Base-by-base conservation (phyloP, 2,888 invertebrate genomes). In the Coelinius sp. region DNA sequence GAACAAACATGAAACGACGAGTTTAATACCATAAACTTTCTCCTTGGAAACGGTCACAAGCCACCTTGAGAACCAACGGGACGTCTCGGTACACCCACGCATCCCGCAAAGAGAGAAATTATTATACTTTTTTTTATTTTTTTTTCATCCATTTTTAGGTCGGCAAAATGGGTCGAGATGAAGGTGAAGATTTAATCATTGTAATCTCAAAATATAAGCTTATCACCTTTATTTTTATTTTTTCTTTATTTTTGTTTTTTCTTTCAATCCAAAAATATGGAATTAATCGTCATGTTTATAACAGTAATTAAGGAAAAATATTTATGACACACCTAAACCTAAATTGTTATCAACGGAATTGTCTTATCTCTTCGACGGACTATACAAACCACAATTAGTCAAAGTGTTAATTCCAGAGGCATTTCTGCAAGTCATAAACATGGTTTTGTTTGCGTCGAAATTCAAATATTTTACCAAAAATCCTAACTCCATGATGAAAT, bases 1-100 rank as follows among this genome's bases (percentile, higher is more conserved):
- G 53, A 68, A 64, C 35, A 66, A 74, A 74, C 70, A 76, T 53
- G 75, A 77, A 77, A 77, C 74, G 73, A 75, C 76, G 67, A 79
- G 73, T 73, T 73, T 74, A 53, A 53, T 53, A 53, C 53, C 12
- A 71, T 68, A 73, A 81, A 82, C 82, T 82, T 82, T 82, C 82
- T 82, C 82, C 78, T 74, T 68, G 70, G 68, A 70, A 71, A 59
- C 73, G 75, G 76, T 74, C 78, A 75, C 78, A 74, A 75, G 75
- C 75, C 67, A 73, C 76, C 77, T 77, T 78, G 76, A 77, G 77
- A 77, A 75, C 76, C 74, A 74, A 67, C 44, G 35, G 59, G 59
- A 53, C 46, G 35, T 53, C 56, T 31, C 20, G 8, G 49, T 52
- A 71, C 59, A 46, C 59, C 70, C 31, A 65, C 46, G 31, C 41